A percentile compares a stretch with the other conserved stretches of the same genome.
Evolutionary conservation across 2,888 invertebrate genomes (phyloP).

Genomic region (Halictus ligatus): DNA sequence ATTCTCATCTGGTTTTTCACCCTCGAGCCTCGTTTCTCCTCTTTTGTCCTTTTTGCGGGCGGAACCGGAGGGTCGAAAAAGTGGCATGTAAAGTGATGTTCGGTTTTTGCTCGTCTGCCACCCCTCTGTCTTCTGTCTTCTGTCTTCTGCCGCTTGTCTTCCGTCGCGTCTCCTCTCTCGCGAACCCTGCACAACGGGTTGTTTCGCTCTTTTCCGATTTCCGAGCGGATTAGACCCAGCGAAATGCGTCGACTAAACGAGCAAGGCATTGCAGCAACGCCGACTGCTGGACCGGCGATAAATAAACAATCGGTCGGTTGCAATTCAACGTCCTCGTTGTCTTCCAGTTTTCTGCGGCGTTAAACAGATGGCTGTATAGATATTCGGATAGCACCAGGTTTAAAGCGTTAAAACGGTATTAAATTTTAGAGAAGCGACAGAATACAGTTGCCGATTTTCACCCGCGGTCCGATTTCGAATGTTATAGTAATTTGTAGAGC

Average conservation of each 20-base stretch:
- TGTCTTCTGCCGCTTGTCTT: background rate
- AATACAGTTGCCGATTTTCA: background rate
- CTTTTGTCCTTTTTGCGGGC: slow-evolving; percentile 36
- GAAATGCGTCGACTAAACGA: background rate
- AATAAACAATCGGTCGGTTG: background rate
- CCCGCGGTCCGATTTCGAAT: background rate
- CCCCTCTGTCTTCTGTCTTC: background rate
- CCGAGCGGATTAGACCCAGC: background rate
- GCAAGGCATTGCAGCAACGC: background rate
- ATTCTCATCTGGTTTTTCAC: slow-evolving; percentile 52
- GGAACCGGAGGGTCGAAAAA: slow-evolving; percentile 25
- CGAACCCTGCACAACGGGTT: background rate
- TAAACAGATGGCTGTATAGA: background rate
- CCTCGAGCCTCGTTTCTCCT: slow-evolving; percentile 24
- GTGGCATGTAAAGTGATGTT: slow-evolving; percentile 19
- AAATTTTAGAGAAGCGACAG: background rate
- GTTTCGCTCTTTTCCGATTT: background rate
- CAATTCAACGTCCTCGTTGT: background rate
- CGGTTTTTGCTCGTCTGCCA: slow-evolving; percentile 25
- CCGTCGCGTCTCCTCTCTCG: background rate
- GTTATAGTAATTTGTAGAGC: background rate
- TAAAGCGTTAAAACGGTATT: background rate
- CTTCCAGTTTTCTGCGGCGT: background rate
- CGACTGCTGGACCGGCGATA: background rate
- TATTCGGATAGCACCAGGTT: background rate